Base-by-base conservation (phyloP, 2,888 invertebrate genomes). In the Agrochola lota region DNA sequence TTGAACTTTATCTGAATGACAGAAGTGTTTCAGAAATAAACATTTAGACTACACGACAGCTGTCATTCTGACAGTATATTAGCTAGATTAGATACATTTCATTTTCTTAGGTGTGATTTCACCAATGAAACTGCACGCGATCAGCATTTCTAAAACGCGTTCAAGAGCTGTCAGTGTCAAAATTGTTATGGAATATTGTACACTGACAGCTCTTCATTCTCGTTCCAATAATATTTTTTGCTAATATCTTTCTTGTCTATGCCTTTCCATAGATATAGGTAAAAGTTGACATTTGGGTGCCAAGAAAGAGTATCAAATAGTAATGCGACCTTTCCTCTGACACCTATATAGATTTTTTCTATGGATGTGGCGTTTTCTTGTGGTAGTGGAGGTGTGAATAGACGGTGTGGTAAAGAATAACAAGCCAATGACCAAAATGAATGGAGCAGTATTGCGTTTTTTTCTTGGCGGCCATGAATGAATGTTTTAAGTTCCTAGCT, bases 261-360 rank as follows among this genome's bases (percentile, higher is more conserved):
- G 0, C 74, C 77, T n/a, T 73, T 90, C 95, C 95, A 95, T 0
- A 94, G 15, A 55, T 92, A 93, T 95, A 94, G 0, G 12, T 26
- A 69, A 62, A 52, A 78, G 0, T 0, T 20, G 17, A 23, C 15
- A 46, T 70, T 62, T 57, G 57, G 2, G 23, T 64, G 81, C 98
- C 98, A 98, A 97, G 98, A 98, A 6, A 94, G 94, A 1, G 94
- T 89, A 0, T 97, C 96, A 91, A 98, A 98, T 68, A 97, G 95
- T 0, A 98, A 87, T 71, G 97, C 97, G 26, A 98, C 97, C 94
- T 98, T 98, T 81, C 97, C 97, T 9, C 98, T 97, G 0, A 97
- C 97, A 0, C 98, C 98, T 84, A 98, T 97, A 0, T 97, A 97
- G 52, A 98, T 91, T 35, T 95, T 95, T 91, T 97, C 88, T 68